phyloP scores from a whole-genome alignment of 2,888 invertebrate genomes.

The Fragum sueziense region DNA sequence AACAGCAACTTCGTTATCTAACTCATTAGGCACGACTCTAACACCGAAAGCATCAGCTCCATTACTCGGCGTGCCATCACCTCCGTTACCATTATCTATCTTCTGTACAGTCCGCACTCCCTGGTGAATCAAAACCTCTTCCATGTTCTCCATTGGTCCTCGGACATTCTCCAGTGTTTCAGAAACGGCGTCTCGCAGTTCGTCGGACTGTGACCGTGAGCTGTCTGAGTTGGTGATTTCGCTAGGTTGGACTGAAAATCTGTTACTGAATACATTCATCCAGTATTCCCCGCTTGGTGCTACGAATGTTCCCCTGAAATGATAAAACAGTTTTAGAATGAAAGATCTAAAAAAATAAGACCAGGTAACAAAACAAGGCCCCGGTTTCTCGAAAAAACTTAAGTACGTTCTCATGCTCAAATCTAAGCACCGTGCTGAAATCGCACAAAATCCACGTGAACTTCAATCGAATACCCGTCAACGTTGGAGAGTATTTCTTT shows the following conservation, averaged over 20 bases:
- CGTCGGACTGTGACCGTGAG: background rate
- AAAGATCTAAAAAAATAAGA: no score
- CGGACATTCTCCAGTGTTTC: constrained; percentile 41
- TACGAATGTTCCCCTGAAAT: constrained; percentile 52
- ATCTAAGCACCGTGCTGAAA: no score
- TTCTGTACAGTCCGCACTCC: constrained; percentile 44
- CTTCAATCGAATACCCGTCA: no score
- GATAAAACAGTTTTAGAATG: no score
- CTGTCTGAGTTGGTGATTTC: background rate
- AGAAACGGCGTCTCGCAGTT: constrained; percentile 33
- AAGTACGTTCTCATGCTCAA: no score
- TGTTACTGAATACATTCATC: constrained; percentile 20
- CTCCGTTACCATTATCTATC: background rate
- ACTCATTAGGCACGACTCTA: background rate
- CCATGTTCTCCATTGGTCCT: constrained; percentile 42
- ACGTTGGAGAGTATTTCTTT: no score
- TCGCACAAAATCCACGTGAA: no score
- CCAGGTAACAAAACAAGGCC: no score
- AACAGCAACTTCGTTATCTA: background rate
- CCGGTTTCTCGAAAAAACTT: no score
- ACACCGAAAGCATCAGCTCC: background rate
- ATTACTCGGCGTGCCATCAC: background rate
- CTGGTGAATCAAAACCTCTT: constrained; percentile 49
- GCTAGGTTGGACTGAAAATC: background rate
- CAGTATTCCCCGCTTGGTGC: constrained; percentile 30